Percentiles rank a stretch among this genome's conserved stretches.
Conservation (phyloP, 2,888 invertebrate species). For the Latrodectus elegans region DNA sequence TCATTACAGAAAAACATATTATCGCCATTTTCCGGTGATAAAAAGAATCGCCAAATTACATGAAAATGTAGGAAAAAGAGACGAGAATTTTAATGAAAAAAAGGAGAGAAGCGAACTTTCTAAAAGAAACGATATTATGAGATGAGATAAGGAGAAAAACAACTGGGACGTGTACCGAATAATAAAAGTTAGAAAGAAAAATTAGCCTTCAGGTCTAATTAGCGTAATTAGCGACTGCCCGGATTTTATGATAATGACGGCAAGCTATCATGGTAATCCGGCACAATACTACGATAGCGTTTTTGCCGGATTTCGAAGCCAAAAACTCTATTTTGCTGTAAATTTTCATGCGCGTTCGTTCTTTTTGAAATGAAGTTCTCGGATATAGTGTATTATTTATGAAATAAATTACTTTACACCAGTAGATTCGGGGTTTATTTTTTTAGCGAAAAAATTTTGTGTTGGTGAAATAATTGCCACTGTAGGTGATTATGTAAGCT, state of each 20-base stretch:
- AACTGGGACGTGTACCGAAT: conserved; percentile 28
- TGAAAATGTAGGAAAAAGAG: background rate
- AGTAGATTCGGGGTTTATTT: background rate
- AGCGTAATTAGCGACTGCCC: conserved; percentile 51
- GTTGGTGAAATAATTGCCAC: no score
- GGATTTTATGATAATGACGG: conserved; percentile 21
- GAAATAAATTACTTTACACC: background rate
- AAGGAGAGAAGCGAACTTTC: conserved; percentile 25
- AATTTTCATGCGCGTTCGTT: background rate
- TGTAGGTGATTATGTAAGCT: no score
- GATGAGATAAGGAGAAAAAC: conserved; percentile 9
- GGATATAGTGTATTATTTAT: background rate
- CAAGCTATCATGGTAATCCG: background rate
- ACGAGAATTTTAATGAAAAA: conserved; percentile 1
- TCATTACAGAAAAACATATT: no score
- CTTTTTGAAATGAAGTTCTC: background rate
- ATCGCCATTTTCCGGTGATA: no score
- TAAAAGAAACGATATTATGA: conserved; percentile 18
- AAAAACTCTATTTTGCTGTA: conserved; percentile 1
- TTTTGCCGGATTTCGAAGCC: background rate
- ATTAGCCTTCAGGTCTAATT: conserved; percentile 55
- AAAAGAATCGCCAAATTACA: background rate
- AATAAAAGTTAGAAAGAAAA: conserved; percentile 52
- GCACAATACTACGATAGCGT: background rate
- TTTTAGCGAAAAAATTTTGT: no score